Evolutionary conservation across 2,888 invertebrate species (phyloP), one percentile per base, ranked within the genome.

Genomic region (Drosophila pegasa): DNA sequence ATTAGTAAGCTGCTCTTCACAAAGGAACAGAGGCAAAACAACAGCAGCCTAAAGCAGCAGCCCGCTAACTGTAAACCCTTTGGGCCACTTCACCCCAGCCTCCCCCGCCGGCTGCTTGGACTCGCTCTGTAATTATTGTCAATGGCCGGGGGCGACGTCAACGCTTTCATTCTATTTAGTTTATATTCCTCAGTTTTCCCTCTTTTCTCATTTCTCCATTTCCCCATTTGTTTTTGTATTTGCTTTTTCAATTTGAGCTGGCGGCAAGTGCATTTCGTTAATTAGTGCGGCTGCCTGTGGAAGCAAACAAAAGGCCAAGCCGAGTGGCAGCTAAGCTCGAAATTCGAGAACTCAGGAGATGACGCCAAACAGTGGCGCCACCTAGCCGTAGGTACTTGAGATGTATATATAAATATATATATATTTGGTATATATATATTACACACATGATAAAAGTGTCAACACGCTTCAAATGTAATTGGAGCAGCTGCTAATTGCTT

Each of bases 241-340:
- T 71, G 48, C 48, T 51, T 70, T 77, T 76, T 71, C 63, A 68
- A 67, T 84, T 83, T 78, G 61, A 71, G 71, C 48, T 20, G 33
- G 69, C 83, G 33, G 72, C 86, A 88, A 85, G 75, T 88, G 88
- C 84, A 85, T 85, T 85, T 78, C 86, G 87, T 86, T 85, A 85
- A 85, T 85, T 85, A 85, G 87, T 62, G 45, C 18, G 27, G 16
- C 43, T 16, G 12, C 10, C 27, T 27, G 12, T 29, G 47, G 50
- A 47, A 45, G 64, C 66, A 67, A 75, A 70, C 63, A 75, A 71
- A 65, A 62, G 75, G 48, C 33, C 14, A 47, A 65, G 66, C 25
- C 37, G 31, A 67, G 33, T 41, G 25, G 48, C 67, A 47, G 54
- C 54, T 69, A 47, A 40, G 68, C 69, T 72, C 59, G 75, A 75